phyloP scores from a whole-genome alignment of 2,113 vertebrate species.

The Mungos mungo region DNA sequence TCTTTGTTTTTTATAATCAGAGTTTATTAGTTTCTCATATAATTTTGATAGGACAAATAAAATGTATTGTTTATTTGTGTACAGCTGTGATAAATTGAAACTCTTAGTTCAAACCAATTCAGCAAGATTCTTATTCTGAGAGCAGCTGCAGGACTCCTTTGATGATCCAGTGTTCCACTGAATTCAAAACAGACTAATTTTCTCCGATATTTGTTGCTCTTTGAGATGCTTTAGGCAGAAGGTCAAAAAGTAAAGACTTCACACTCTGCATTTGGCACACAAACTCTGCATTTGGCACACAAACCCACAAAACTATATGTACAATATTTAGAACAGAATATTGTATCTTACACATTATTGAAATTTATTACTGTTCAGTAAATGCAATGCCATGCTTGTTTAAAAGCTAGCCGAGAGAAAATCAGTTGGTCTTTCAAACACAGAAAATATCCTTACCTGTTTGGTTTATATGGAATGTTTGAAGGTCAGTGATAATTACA shows the following conservation, averaged over 20 bases:
- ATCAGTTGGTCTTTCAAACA: slow-evolving; percentile 50
- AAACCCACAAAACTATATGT: neutral
- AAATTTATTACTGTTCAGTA: neutral
- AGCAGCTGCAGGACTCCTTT: neutral
- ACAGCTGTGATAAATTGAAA: neutral
- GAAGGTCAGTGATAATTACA: slow-evolving; percentile 56
- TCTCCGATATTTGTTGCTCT: neutral
- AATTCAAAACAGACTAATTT: slow-evolving; percentile 36
- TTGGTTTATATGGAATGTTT: neutral
- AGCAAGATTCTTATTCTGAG: neutral
- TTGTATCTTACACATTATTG: neutral
- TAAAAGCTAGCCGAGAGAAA: slow-evolving; percentile 35
- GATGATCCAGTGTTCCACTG: neutral
- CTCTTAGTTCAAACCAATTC: neutral
- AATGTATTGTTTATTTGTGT: neutral
- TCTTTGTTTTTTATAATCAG: neutral
- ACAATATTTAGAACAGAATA: slow-evolving; percentile 34
- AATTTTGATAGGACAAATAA: neutral
- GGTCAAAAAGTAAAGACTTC: neutral
- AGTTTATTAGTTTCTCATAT: neutral
- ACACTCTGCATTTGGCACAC: neutral
- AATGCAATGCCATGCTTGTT: neutral
- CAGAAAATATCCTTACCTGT: neutral
- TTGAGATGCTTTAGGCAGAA: neutral
- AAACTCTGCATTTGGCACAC: neutral